Percentiles rank a stretch among this genome's conserved stretches.
Evolutionary conservation across 2,888 invertebrate genomes (phyloP).

Genomic region (Halictus quadricinctus): DNA sequence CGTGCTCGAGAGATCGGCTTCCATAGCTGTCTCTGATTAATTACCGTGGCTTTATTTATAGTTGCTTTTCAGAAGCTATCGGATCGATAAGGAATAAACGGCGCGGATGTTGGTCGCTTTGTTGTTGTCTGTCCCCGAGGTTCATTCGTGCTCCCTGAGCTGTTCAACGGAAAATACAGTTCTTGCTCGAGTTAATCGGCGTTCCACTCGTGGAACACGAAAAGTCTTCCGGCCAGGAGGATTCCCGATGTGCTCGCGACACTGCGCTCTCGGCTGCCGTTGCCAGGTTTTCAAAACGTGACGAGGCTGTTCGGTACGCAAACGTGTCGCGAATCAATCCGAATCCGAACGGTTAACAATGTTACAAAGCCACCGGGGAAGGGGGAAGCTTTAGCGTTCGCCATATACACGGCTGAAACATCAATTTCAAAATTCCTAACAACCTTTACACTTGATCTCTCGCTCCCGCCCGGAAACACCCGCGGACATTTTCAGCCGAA

Average conservation of each 20-base stretch:
- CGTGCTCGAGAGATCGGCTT: background rate
- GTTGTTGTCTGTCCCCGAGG: background rate
- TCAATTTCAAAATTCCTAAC: slow-evolving; percentile 10
- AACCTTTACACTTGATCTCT: background rate
- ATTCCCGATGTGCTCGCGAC: slow-evolving; percentile 1
- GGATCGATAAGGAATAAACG: background rate
- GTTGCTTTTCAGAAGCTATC: background rate
- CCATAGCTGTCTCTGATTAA: background rate
- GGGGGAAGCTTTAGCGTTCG: background rate
- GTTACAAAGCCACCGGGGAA: background rate
- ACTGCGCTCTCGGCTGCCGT: background rate
- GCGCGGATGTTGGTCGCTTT: background rate
- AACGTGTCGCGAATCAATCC: slow-evolving; percentile 4
- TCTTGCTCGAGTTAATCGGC: slow-evolving; percentile 40
- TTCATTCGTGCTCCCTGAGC: background rate
- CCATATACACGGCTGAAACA: background rate
- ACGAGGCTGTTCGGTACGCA: background rate
- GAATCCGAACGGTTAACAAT: slow-evolving; percentile 6
- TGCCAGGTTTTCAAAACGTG: background rate
- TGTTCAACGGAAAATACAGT: slow-evolving; percentile 18
- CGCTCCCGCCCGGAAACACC: background rate
- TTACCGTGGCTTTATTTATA: background rate
- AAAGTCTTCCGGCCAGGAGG: slow-evolving; percentile 3
- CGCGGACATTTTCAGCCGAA: background rate
- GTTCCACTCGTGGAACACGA: slow-evolving; percentile 22